Base-by-base conservation (phyloP, 1,140 invertebrate species). In the Bombus vancouverensis region DNA sequence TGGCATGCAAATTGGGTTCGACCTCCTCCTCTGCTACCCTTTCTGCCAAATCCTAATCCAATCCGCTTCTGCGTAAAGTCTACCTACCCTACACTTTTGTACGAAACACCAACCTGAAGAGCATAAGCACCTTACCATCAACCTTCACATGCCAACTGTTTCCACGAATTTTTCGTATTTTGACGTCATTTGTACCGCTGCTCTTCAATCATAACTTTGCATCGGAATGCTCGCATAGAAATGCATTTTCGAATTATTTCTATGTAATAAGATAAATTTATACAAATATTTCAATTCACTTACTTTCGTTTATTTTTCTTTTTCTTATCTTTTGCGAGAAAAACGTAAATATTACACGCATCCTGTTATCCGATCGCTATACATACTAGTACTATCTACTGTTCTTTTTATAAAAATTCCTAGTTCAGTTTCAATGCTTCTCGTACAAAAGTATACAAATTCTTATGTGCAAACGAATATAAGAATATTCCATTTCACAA, bases 1-100 rank as follows among this genome's bases (percentile, higher is more conserved):
- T 91, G 87, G 34, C 78, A 91, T 91, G 89, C 89, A 91, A 91
- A 91, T 91, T 91, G 89, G 89, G 89, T 91, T 88, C 83, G 89
- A 78, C 89, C 89, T 78, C 76, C 89, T 78, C 76, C 66, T 70
- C 81, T 47, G 70, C 89, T 84, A 76, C 75, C 70, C 84, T 88
- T 91, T 88, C 89, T 80, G 77, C 83, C 81, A 87, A 91, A 91
- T 91, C 89, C 89, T 88, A 91, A 90, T 91, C 84, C 89, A 90
- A 91, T 91, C 89, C 89, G 76, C 83, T 90, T 88, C 70, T 80
- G 47, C 78, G 78, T 57, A 82, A 34, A 84, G 66, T 70, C 86
- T 90, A 83, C 89, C 86, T 90, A 83, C 72, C 15, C 81, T 72
- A 15, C 53, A 47, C 81, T 79, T 75, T 87, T 89, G 74, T 90